These are phyloP conservation scores for Lasiurus borealis DNA, from an alignment of 2,113 vertebrate species.

Conservation along the genomic window DNA sequence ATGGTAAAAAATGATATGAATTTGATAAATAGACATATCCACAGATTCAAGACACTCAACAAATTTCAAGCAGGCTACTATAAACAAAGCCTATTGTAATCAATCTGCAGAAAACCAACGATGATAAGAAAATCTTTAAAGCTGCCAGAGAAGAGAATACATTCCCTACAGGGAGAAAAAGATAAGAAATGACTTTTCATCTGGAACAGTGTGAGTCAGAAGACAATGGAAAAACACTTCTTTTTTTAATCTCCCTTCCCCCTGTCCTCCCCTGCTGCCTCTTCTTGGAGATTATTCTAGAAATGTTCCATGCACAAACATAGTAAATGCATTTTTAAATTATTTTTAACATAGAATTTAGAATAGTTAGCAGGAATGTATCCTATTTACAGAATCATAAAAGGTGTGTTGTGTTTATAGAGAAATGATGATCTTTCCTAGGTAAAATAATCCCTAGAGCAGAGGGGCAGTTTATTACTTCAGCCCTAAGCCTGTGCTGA, in stretches of 20 bases:
- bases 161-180: not conserved
- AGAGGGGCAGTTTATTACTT: not conserved
- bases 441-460: not conserved
- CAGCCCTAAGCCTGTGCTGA: not conserved
- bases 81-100: not conserved
- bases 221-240: not conserved
- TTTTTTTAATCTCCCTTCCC: not conserved
- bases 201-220: not conserved
- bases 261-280: not conserved
- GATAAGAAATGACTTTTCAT: not conserved
- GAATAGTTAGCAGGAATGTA: not conserved
- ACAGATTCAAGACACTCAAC: not conserved
- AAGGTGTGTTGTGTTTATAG: not conserved
- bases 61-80: not conserved
- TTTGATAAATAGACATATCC: not conserved
- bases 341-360: not conserved
- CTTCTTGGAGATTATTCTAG: not conserved
- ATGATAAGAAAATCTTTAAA: not conserved
- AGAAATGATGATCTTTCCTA: not conserved
- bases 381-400: not conserved
- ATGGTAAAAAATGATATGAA: not conserved
- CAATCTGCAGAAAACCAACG: not conserved
- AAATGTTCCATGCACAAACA: not conserved
- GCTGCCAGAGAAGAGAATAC: not conserved
- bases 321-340: not conserved